Evolutionary conservation across 2,797 vertebrate genomes (phyloP), one percentile per base, ranked within the genome.

Genomic region (Hirundo rustica): DNA sequence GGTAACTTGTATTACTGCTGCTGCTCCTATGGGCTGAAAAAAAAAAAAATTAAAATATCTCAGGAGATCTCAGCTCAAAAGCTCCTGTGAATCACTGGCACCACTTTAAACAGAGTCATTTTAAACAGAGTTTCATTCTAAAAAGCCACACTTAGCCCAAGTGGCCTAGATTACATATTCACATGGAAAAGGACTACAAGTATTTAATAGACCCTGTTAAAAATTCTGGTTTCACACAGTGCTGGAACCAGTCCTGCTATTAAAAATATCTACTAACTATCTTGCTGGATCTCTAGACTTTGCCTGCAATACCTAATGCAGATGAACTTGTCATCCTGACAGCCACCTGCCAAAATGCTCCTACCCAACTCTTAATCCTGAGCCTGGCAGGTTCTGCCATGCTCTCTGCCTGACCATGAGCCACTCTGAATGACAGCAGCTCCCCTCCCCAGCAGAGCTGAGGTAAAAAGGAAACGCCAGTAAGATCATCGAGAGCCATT

Each of bases 291-390:
- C 60, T 88, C 40, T 53, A 65, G 54, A 20, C 36, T 78, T 90
- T 36, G 60, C 34, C 57, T 89, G 48, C 36, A 72, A 83, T 58
- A 83, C 81, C 87, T 91, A 96, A 94, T 62, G 92, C 67, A 79
- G 85, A 95, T 77, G 84, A 94, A 94, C 66, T 88, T 85, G 75
- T 96, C 89, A 85, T 89, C 86, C 77, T 92, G 76, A 94, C 91
- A 96, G 95, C 54, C 85, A 83, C 94, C 90, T 86, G 91, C 93
- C 96, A 95, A 94, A 97, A 92, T 30, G 58, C 93, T 95, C 70
- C 75, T 73, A 85, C 90, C 65, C 82, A 91, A 32, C 80, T 93
- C 81, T 85, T 50, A 89, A 68, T 19, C 22, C 21, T 0, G 0
- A 79, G 71, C 22, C 47, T 68, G 72, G 62, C 67, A 8, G 11